Conservation (phyloP, 1,140 invertebrate genomes). For the Maniola jurtina region DNA sequence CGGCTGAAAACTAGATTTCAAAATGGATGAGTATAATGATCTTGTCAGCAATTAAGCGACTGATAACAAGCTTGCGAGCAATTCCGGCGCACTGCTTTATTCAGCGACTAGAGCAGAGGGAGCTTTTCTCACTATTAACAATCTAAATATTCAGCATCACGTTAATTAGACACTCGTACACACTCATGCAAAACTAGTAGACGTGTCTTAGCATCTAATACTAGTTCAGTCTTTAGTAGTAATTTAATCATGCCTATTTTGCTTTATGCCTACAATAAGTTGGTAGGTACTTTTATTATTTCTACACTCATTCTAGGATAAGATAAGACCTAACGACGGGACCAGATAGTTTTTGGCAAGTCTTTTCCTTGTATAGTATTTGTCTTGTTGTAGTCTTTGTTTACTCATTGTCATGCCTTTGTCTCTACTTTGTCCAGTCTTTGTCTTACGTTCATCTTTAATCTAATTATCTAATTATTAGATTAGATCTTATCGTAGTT, state of each 20-base stretch:
- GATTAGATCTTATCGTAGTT: too few relatives aligned
- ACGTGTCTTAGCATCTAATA: background rate
- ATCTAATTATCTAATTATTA: too few relatives aligned
- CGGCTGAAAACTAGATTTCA: background rate
- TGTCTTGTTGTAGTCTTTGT: too few relatives aligned
- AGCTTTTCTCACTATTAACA: constrained; percentile 24
- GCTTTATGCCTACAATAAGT: background rate
- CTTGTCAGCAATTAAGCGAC: background rate
- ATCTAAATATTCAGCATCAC: constrained; percentile 22
- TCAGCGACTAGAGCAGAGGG: constrained; percentile 20
- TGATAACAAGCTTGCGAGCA: constrained; percentile 13
- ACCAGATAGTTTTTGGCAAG: too few relatives aligned
- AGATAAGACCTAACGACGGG: too few relatives aligned
- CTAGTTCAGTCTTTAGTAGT: background rate
- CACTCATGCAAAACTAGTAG: background rate
- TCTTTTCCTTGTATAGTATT: too few relatives aligned
- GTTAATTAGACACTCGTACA: constrained; percentile 25
- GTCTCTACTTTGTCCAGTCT: too few relatives aligned
- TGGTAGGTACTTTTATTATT: too few relatives aligned
- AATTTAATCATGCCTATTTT: background rate
- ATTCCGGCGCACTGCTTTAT: constrained; percentile 19
- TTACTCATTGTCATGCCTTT: too few relatives aligned
- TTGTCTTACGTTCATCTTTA: too few relatives aligned
- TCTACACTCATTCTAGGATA: too few relatives aligned
- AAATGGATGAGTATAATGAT: background rate